These are phyloP conservation scores for Enteromius viviparus DNA, from an alignment of 2,797 vertebrate species.

Conservation along the genomic window DNA sequence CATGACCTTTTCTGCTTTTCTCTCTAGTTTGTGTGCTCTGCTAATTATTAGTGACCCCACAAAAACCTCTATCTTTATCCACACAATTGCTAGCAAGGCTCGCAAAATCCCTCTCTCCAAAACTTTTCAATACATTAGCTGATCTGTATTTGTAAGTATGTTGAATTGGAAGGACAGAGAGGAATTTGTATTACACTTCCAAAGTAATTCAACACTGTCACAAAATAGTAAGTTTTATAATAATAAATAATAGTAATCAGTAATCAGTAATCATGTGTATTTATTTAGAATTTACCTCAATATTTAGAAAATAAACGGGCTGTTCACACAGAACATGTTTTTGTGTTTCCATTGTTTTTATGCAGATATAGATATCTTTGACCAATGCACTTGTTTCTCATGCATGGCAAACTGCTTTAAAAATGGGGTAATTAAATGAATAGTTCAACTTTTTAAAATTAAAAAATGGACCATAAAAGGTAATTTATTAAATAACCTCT, in stretches of 20 bases:
- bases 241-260: neutral
- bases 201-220: neutral
- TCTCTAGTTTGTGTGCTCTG: constrained; percentile 6
- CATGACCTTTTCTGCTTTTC: constrained; percentile 52
- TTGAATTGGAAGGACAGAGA: neutral
- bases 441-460: neutral
- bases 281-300: neutral
- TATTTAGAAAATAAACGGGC: too few relatives aligned
- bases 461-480: neutral
- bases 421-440: neutral
- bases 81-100: neutral
- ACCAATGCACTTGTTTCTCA: neutral
- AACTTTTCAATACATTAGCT: neutral
- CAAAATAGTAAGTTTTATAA: neutral
- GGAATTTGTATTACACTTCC: neutral
- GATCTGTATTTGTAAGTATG: neutral
- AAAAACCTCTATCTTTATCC: neutral
- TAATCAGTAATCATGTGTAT: neutral
- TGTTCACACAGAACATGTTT: too few relatives aligned
- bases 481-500: neutral
- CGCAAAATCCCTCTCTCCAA: neutral
- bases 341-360: neutral
- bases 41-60: constrained; percentile 49
- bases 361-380: neutral
- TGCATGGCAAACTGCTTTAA: neutral